Conservation (phyloP, 2,797 vertebrate species). For the Parambassis ranga region DNA sequence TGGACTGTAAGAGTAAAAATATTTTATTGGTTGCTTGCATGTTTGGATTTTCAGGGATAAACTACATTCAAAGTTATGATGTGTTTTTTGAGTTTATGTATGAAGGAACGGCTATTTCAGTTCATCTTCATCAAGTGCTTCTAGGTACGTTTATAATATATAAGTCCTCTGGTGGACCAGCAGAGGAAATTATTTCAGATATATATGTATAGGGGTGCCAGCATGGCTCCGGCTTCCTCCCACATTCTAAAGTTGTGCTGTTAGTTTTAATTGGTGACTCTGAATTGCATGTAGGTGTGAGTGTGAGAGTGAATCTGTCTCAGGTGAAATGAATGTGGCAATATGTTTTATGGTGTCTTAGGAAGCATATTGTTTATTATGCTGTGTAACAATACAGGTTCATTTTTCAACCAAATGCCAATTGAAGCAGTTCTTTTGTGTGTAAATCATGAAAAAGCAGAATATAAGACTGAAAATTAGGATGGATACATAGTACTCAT, state of each 20-base stretch:
- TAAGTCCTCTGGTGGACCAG: too few species aligned
- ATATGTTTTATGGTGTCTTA: conserved; percentile 10
- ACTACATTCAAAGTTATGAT: conserved; percentile 6
- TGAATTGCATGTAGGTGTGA: too few species aligned
- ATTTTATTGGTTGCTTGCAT: conserved; percentile 5
- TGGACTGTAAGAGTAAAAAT: background rate
- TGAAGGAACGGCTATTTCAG: conserved; percentile 1
- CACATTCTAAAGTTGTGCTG: too few species aligned
- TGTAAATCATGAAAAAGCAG: background rate
- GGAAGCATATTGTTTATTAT: background rate
- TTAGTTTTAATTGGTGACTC: too few species aligned
- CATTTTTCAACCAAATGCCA: conserved; percentile 19
- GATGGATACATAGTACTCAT: conserved; percentile 4
- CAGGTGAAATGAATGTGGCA: conserved; percentile 46
- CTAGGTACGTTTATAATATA: too few species aligned
- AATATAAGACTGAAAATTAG: background rate
- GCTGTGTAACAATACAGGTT: background rate
- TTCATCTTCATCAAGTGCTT: conserved; percentile 10
- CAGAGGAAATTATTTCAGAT: too few species aligned
- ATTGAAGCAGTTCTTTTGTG: conserved; percentile 3
- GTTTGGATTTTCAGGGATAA: conserved; percentile 41
- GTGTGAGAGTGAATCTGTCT: conserved; percentile 37
- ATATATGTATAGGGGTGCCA: too few species aligned
- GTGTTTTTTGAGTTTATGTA: conserved; percentile 3
- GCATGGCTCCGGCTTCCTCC: too few species aligned